Evolutionary conservation across 2,888 invertebrate genomes (phyloP).

Genomic region (Ennomos fuscantarius): DNA sequence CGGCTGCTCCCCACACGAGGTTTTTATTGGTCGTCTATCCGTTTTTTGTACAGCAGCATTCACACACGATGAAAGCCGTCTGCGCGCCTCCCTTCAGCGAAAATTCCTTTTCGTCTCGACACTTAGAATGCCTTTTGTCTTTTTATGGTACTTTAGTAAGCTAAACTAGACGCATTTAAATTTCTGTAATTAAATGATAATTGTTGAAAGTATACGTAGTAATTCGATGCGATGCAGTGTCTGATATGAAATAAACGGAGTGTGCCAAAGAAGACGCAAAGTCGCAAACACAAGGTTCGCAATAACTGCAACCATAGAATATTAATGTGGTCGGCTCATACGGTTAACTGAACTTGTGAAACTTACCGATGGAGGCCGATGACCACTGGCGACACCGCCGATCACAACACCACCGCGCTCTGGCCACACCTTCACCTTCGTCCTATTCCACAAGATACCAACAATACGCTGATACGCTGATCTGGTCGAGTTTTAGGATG

Average conservation of each 20-base stretch:
- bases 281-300: constrained; percentile 68
- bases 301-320: constrained; percentile 76
- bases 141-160: constrained; percentile 43
- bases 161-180: constrained; percentile 18
- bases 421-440: constrained; percentile 52
- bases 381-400: constrained; percentile 70
- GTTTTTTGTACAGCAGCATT: constrained; percentile 78
- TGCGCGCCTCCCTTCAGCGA: constrained; percentile 72
- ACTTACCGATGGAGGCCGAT: constrained; percentile 80
- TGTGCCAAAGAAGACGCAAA: constrained; percentile 54
- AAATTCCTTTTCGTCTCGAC: constrained; percentile 74
- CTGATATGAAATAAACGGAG: constrained; percentile 14
- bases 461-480: constrained; percentile 41
- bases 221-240: too few species aligned
- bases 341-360: constrained; percentile 83
- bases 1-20: constrained; percentile 76
- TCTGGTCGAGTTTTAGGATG: constrained; percentile 33
- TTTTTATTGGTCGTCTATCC: constrained; percentile 82
- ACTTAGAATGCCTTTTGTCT: constrained; percentile 75
- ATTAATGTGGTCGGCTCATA: constrained; percentile 78
- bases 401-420: constrained; percentile 49
- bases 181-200: neutral
- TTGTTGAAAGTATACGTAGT: neutral
- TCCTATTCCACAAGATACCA: constrained; percentile 43
- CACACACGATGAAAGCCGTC: constrained; percentile 78